Evolutionary conservation across 2,888 invertebrate genomes (phyloP).

Genomic region (Drosophila phalerata): DNA sequence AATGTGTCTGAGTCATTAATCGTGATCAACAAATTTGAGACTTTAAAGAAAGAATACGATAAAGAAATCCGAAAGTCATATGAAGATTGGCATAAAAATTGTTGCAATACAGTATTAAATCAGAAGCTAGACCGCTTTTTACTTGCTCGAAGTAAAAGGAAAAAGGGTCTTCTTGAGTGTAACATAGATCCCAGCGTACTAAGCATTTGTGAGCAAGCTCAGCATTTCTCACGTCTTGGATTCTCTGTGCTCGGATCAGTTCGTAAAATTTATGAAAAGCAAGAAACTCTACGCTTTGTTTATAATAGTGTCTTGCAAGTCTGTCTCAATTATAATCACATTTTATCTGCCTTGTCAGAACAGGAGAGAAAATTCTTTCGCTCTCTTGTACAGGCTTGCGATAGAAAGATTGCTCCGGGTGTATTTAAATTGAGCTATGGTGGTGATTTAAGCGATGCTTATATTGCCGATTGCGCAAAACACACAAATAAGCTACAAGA

Average conservation of each 20-base stretch:
- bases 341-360: slow-evolving; percentile 90
- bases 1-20: slow-evolving; percentile 88
- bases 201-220: slow-evolving; percentile 90
- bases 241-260: slow-evolving; percentile 90
- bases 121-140: slow-evolving; percentile 89
- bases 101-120: slow-evolving; percentile 88
- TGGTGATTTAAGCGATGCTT: slow-evolving; percentile 89
- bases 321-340: slow-evolving; percentile 83
- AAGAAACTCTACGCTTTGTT: slow-evolving; percentile 87
- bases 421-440: slow-evolving; percentile 91
- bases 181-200: slow-evolving; percentile 91
- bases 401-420: slow-evolving; percentile 91
- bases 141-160: slow-evolving; percentile 89
- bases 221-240: slow-evolving; percentile 90
- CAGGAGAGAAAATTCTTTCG: slow-evolving; percentile 92
- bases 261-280: slow-evolving; percentile 88
- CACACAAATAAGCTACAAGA: slow-evolving; percentile 89
- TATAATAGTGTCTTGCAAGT: slow-evolving; percentile 91
- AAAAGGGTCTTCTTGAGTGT: slow-evolving; percentile 90
- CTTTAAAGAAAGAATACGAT: slow-evolving; percentile 67
- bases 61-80: slow-evolving; percentile 87
- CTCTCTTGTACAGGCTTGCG: slow-evolving; percentile 88
- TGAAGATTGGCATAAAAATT: slow-evolving; percentile 87
- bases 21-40: slow-evolving; percentile 87
- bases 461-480: slow-evolving; percentile 67